A percentile compares a stretch with the other conserved stretches of the same genome.
Evolutionary conservation across 2,113 vertebrate genomes (phyloP).

Genomic region (Neotoma lepida): DNA sequence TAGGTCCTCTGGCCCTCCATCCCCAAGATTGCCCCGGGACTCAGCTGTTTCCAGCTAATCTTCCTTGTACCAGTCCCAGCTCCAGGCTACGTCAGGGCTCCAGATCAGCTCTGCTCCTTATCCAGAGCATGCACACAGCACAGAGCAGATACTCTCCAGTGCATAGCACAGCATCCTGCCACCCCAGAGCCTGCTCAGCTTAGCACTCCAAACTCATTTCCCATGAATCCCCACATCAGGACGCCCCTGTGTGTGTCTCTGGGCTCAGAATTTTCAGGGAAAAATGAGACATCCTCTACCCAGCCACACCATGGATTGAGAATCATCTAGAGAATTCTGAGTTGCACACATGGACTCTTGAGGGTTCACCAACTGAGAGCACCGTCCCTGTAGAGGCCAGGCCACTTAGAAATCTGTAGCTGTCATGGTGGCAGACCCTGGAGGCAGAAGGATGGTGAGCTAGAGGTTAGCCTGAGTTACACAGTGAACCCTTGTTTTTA

Average conservation of each 20-base stretch:
- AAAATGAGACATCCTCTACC: not conserved
- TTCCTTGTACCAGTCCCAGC: not conserved
- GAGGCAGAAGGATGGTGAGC: not conserved
- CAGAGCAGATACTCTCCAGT: accelerated
- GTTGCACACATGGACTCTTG: not conserved
- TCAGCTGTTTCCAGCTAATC: not conserved
- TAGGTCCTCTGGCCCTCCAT: too few relatives aligned
- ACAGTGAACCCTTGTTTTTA: not conserved
- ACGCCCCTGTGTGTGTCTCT: not conserved
- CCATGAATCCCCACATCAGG: too few relatives aligned
- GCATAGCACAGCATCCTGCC: not conserved
- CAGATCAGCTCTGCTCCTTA: not conserved
- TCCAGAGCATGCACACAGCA: accelerated
- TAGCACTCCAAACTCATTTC: not conserved
- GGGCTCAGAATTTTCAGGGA: not conserved
- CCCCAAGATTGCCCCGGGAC: not conserved
- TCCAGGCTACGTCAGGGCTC: not conserved
- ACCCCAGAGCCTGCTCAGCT: not conserved
- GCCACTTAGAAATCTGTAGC: not conserved
- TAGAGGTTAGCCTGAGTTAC: not conserved
- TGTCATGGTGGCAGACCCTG: not conserved
- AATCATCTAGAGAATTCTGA: too few relatives aligned
- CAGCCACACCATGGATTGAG: not conserved
- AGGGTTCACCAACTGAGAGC: not conserved
- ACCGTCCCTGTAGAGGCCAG: not conserved